Evolutionary conservation across 2,888 invertebrate species (phyloP).

Genomic region (Acrocyrtus sp.): DNA sequence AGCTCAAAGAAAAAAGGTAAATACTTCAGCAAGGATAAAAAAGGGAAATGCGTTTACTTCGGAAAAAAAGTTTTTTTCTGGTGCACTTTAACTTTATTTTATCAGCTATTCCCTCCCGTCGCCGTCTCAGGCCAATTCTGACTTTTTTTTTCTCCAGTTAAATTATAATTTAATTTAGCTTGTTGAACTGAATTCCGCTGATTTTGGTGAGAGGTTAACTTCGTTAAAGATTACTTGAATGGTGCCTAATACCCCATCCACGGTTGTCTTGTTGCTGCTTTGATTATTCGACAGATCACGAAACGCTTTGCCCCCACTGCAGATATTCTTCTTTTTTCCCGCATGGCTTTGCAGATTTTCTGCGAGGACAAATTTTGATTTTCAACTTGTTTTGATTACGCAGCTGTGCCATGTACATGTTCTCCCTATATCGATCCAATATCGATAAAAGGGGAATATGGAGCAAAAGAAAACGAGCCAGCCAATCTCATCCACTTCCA

Average conservation of each 20-base stretch:
- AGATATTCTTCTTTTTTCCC: not conserved
- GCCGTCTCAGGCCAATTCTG: no score
- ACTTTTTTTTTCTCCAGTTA: conserved; percentile 16
- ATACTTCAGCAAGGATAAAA: conserved; percentile 1
- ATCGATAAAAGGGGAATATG: no score
- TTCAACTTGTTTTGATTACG: conserved; percentile 42
- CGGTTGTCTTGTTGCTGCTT: no score
- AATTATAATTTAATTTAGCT: no score
- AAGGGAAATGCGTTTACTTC: conserved; percentile 5
- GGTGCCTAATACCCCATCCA: no score
- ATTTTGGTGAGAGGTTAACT: conserved; percentile 30
- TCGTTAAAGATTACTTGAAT: conserved; percentile 13
- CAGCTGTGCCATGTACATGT: conserved; percentile 41
- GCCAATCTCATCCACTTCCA: no score
- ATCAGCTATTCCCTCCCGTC: no score
- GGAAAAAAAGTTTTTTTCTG: conserved; percentile 36
- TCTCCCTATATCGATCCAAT: no score
- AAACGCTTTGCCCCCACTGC: not conserved
- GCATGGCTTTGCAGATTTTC: no score
- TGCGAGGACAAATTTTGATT: conserved; percentile 41
- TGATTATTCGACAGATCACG: not conserved
- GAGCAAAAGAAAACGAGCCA: no score
- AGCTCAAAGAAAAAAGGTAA: conserved; percentile 4
- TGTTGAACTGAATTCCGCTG: no score
- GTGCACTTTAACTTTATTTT: not conserved